Evolutionary conservation across 2,888 invertebrate species (phyloP).

Genomic region (Pediacus dermestoides): DNA sequence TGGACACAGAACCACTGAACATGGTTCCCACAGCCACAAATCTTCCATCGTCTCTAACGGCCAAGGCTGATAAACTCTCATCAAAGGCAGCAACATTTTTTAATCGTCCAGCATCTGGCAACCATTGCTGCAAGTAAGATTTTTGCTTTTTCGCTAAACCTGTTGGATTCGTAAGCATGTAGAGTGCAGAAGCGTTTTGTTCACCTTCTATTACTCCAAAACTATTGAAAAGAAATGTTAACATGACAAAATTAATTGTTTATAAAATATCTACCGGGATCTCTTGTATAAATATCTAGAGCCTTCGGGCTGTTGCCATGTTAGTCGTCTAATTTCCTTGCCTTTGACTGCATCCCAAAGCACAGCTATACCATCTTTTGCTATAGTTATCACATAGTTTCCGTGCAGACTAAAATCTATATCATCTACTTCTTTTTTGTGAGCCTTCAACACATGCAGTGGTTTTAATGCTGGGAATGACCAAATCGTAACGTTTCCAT

Average conservation of each 20-base stretch:
- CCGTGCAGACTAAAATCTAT: conserved; percentile 84
- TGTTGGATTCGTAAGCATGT: conserved; percentile 77
- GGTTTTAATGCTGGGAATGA: conserved; percentile 77
- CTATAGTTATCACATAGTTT: conserved; percentile 74
- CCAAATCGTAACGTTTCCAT: conserved; percentile 86
- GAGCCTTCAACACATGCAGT: conserved; percentile 68
- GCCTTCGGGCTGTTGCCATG: conserved; percentile 72
- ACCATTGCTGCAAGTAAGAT: conserved; percentile 80
- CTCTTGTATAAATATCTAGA: conserved; percentile 80
- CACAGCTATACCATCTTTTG: conserved; percentile 79
- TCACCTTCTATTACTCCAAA: conserved; percentile 71
- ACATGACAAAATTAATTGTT: background rate
- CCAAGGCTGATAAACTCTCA: conserved; percentile 79
- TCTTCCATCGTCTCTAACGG: conserved; percentile 86
- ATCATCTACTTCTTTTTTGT: conserved; percentile 91
- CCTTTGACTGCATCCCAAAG: conserved; percentile 73
- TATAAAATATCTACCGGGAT: conserved; percentile 65
- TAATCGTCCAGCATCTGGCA: conserved; percentile 59
- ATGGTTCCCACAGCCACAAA: conserved; percentile 92
- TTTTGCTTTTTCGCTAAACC: conserved; percentile 67
- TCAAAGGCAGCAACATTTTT: conserved; percentile 58
- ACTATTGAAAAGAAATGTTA: conserved; percentile 41
- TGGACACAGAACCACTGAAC: conserved; percentile 86
- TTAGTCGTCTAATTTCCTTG: conserved; percentile 64
- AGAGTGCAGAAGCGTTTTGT: conserved; percentile 63